Conservation (phyloP, 2,113 vertebrate species). For the Neotragus moschatus region DNA sequence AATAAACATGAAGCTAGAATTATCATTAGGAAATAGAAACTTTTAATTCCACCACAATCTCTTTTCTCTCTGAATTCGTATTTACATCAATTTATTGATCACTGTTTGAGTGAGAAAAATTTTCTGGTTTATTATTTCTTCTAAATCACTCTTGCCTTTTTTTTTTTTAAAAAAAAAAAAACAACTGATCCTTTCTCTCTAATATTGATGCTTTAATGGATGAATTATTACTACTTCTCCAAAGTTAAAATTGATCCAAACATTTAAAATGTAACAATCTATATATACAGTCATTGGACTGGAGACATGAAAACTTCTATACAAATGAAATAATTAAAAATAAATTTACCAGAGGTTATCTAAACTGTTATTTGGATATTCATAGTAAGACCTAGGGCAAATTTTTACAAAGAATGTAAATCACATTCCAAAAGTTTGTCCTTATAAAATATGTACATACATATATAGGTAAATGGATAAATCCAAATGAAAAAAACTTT, state of each 20-base stretch:
- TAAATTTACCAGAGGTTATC: neutral
- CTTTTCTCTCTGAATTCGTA: neutral
- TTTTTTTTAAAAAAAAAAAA: neutral
- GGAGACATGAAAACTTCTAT: conserved; percentile 20
- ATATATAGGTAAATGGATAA: neutral
- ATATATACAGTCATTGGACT: neutral
- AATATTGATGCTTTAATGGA: conserved; percentile 34
- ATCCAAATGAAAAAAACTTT: neutral
- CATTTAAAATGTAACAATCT: conserved; percentile 48
- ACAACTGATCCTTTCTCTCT: neutral
- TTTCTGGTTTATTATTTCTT: neutral
- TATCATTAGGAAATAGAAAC: neutral
- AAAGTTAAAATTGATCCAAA: conserved; percentile 59
- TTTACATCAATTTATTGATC: neutral
- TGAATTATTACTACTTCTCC: conserved; percentile 38
- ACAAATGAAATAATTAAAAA: conserved; percentile 39
- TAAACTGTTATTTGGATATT: neutral
- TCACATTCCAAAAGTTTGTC: neutral
- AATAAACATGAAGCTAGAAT: neutral
- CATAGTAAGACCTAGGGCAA: conserved; percentile 10
- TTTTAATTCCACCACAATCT: neutral
- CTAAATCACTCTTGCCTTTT: neutral
- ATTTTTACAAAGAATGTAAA: neutral
- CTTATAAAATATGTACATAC: neutral
- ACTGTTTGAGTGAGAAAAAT: neutral